These are phyloP conservation scores for Drosophila mayaguana DNA, from an alignment of 2,888 invertebrate genomes.

Conservation along the genomic window DNA sequence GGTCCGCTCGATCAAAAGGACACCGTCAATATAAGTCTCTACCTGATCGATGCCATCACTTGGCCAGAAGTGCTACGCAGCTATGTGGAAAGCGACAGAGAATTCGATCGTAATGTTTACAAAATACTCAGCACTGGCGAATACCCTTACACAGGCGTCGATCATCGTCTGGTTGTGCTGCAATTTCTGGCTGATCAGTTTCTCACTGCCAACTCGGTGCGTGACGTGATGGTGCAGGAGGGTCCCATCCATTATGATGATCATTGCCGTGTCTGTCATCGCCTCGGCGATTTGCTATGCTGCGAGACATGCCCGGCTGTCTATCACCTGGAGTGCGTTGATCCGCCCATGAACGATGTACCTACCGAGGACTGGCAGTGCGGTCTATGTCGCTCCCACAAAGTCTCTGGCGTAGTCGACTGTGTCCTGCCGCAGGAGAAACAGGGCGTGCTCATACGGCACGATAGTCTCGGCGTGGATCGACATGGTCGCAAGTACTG, in stretches of 20 bases:
- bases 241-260: conserved; percentile 97
- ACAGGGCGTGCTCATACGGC: conserved; percentile 95
- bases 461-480: conserved; percentile 97
- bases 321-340: conserved; percentile 98
- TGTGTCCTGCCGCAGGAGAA: conserved; percentile 96
- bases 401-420: conserved; percentile 96
- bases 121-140: conserved; percentile 90
- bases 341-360: conserved; percentile 96
- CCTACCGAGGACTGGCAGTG: conserved; percentile 99
- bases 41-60: conserved; percentile 96
- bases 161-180: conserved; percentile 92
- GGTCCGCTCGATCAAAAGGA: conserved; percentile 99
- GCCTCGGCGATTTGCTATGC: conserved; percentile 96
- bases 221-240: conserved; percentile 97
- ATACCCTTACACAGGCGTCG: conserved; percentile 94
- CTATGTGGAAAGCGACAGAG: conserved; percentile 95
- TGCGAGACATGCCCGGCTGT: conserved; percentile 99
- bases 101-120: conserved; percentile 90
- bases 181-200: conserved; percentile 98
- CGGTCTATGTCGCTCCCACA: conserved; percentile 95
- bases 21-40: conserved; percentile 96
- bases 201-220: conserved; percentile 95
- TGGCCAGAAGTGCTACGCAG: conserved; percentile 97
- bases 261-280: conserved; percentile 96
- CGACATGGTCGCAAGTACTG: conserved; percentile 98